Base-by-base conservation (phyloP, 2,797 vertebrate species). In the Poeciliopsis paucimaculata region DNA sequence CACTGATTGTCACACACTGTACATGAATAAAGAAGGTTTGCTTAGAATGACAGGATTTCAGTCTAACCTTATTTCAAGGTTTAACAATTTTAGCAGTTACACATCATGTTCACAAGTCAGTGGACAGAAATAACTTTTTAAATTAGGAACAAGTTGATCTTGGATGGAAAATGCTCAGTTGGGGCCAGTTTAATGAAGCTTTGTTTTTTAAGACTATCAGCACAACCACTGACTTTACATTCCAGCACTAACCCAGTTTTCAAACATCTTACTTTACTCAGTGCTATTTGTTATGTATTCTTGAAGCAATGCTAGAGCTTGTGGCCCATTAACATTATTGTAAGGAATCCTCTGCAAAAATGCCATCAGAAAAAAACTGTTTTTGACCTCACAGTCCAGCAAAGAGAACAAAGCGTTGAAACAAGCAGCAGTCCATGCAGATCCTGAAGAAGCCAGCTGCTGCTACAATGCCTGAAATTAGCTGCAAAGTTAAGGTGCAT, bases 401-500 rank as follows among this genome's bases (percentile, higher is more conserved):
- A 26, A 23, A 66, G 64, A 23, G 2, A 39, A 66, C 34, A 11
- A 23, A 39, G 60, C 1, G 7, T 62, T 39, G 18, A 39, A 39
- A 64, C 16, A 20, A 18, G 36, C 31, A 66, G 34, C 36, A 20
- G 64, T 23, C 64, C 34, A 10, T 12, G 34, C 64, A 39, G 36
- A 18, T 41, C 36, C 64, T 66, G 64, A 39, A 66, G 36, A 66
- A 66, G 18, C 36, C 64, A 26, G 36, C 36, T 41, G 18, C 34
- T 66, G 64, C 64, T 66, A 66, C 36, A 41, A 11, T 66, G 36
- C 23, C 64, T 66, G 62, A 39, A 10, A 66, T 9, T 39, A 66
- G 64, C 86, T 87, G 88, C 86, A 84, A 81, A n/a, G 77, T 77
- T 79, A 87, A 87, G 84, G 82, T 86, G 76, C 64, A 41, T 26